Base-by-base conservation (phyloP, 2,797 vertebrate species). In the Sebastes variabilis region DNA sequence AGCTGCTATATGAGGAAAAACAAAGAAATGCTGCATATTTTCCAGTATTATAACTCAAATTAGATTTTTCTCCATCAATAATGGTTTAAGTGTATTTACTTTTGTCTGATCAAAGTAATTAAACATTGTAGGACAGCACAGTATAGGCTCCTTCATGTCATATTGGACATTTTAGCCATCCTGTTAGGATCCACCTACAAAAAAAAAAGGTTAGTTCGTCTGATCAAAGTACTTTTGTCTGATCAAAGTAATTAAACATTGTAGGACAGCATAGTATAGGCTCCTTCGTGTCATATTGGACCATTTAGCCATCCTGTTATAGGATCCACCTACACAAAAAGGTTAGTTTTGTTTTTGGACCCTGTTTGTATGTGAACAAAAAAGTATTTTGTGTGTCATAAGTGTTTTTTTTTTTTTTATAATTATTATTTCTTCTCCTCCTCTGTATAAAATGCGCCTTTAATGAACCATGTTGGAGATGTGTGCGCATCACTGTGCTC, bases 401-500 rank as follows among this genome's bases (percentile, higher is more conserved):
- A 55, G 60, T 80, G 85, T 61, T 42, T 14, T 80, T 73, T 49
- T 20, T 79, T 54, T n/a, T 77, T 69, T 56, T 59, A 22, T 10
- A 24, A 54, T 54, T 10, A n/a, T 25, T 56, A 29, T 76, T 62
- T 73, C 58, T 62, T 46, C 30, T 80, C n/a, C 20, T 66, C 27
- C 38, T 42, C 38, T 42, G 38, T 83, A 79, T 80, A 16, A 75
- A 54, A 54, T 49, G 75, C 82, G 73, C 66, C 77, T 29, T 1
- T 24, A 24, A 54, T 20, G 67, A 80, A 16, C 52, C 38, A 55
- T 42, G 80, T 36, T 36, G 7, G 84, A 75, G 83, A 66, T 22
- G 65, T 61, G 82, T 61, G 82, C 68, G 52, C 92, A 87, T 93
- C 87, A 86, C 94, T 89, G 87, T 92, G 89, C 88, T 93, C 95